phyloP scores from a whole-genome alignment of 2,797 vertebrate species.

The Rhinoraja longicauda region DNA sequence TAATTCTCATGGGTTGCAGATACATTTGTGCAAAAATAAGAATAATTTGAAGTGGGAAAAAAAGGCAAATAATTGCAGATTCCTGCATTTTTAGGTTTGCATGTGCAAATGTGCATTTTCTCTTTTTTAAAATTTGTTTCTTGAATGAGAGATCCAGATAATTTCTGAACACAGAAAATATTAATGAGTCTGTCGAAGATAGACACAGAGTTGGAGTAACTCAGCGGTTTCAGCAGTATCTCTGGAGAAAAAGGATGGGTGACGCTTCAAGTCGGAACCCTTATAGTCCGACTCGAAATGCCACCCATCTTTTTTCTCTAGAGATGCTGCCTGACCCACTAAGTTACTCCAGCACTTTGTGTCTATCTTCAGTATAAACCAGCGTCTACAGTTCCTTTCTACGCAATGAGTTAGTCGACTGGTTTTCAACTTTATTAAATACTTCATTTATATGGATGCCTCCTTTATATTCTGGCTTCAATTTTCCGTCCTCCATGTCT shows the following conservation, averaged over 20 bases:
- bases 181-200: background rate
- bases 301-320: no score
- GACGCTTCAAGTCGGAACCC: no score
- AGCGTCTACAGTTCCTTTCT: no score
- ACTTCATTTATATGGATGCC: background rate
- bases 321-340: no score
- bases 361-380: no score
- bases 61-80: background rate
- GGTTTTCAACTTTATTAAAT: background rate
- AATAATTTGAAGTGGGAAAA: background rate
- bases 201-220: no score
- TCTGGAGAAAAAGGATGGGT: no score
- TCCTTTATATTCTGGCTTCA: background rate
- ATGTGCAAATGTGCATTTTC: background rate
- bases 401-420: no score
- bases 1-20: background rate
- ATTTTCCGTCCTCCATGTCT: background rate
- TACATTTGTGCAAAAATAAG: background rate
- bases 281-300: no score
- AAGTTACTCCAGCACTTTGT: no score
- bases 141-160: background rate
- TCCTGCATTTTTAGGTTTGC: no score
- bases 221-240: no score
- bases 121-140: background rate
- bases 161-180: background rate